Percentiles rank a stretch among this genome's conserved stretches.
Conservation (phyloP, 2,113 vertebrate species). For the Anas platyrhynchos region DNA sequence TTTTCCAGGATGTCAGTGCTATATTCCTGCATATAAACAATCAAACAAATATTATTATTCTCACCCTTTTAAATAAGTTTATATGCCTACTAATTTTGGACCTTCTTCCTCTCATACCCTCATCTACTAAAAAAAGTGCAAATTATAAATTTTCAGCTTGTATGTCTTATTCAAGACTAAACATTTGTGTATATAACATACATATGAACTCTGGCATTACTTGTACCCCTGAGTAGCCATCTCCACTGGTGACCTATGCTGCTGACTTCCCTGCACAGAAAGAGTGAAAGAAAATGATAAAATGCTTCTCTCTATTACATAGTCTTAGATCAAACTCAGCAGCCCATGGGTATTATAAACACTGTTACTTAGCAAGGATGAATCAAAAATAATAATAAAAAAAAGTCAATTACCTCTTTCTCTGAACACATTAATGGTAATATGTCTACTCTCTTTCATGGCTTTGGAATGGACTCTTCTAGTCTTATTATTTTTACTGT, state of each 20-base stretch:
- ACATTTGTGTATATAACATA: background rate
- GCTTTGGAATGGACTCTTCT: background rate
- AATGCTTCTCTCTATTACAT: background rate
- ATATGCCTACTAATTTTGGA: background rate
- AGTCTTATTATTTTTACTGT: background rate
- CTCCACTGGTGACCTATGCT: background rate
- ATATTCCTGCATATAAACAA: background rate
- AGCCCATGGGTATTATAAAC: background rate
- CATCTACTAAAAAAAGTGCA: background rate
- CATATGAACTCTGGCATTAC: background rate
- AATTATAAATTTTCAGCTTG: background rate
- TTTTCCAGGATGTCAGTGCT: background rate
- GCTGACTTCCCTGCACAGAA: background rate
- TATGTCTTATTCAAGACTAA: background rate
- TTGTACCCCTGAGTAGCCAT: background rate
- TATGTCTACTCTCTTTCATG: background rate
- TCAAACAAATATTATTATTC: background rate
- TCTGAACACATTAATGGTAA: background rate
- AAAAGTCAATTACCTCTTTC: background rate
- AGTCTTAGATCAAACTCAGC: background rate
- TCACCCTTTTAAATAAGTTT: background rate
- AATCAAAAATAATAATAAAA: background rate
- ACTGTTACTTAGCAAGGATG: background rate
- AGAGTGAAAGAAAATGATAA: background rate
- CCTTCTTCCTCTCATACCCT: accelerated